Conservation (phyloP, 1,140 invertebrate species). For the Plectrocnemia conspersa region DNA sequence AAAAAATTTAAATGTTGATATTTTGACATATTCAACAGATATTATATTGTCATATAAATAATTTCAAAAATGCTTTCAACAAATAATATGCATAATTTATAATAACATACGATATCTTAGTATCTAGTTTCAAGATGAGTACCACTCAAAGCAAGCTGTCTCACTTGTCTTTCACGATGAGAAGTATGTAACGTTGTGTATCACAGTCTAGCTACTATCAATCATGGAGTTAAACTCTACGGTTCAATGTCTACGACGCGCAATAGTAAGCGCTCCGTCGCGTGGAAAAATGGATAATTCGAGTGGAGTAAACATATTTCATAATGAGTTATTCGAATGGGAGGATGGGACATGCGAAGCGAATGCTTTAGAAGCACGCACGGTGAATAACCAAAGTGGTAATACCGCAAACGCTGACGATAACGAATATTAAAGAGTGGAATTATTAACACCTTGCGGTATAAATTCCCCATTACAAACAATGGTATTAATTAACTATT, state of each 20-base stretch:
- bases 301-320: slow-evolving; percentile 9
- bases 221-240: slow-evolving; percentile 13
- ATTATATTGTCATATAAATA: too few species aligned
- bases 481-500: too few species aligned
- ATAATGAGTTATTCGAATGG: slow-evolving; percentile 14
- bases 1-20: too few species aligned
- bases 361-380: too few species aligned
- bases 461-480: too few species aligned
- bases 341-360: too few species aligned
- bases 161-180: not conserved
- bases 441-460: too few species aligned
- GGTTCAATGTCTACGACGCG: slow-evolving; percentile 16
- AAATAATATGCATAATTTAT: not conserved
- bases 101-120: not conserved
- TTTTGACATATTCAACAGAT: too few species aligned
- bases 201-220: too few species aligned
- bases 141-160: not conserved
- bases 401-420: too few species aligned
- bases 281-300: slow-evolving; percentile 21
- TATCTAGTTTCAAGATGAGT: not conserved
- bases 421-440: too few species aligned
- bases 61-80: not conserved
- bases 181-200: not conserved
- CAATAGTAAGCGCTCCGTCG: slow-evolving; percentile 17
- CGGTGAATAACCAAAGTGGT: too few species aligned